Evolutionary conservation across 23 tunicate species (phyloP), one percentile per base, ranked within the genome.

Genomic region (Ciona savignyi): DNA sequence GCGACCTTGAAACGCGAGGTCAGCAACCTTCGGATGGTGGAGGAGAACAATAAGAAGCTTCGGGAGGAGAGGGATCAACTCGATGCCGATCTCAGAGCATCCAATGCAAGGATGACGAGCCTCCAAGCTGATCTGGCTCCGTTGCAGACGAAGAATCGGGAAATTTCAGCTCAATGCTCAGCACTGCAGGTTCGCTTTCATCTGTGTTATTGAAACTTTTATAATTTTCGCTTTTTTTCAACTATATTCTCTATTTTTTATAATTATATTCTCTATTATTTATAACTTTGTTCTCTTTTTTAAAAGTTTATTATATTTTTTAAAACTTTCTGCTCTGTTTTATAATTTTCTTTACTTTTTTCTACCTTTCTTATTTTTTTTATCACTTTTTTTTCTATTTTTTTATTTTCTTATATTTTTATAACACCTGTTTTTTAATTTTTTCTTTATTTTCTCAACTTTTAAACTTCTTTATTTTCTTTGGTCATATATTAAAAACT

Each of bases 51-150:
- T 70, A 60, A 69, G 51, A 33, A 33, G 63, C 69, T 89, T 3
- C 81, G 85, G 2, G 85, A 76, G 24, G 96, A 89, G 56, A 68
- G 82, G 23, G 89, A 83, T n/a, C 72, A 65, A 31, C 63, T 89
- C 23, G 77, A 79, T 27, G 80, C 32, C 3, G 96, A 89, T 22
- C 73, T 89, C 4, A 48, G 78, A 70, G 23, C 74, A 9, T 6
- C 85, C 1, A 83, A 83, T 71, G 27, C 79, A 4, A 42, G 81
- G n/a, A 27, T 89, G 0, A 22, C 74, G 22, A 51, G 75, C 65
- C 71, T 83, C 63, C 83, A 89, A 70, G 77, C 73, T 23, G 79
- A 83, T 23, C 60, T 83, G 6, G 72, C 78, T 61, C 96, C 96
- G 35, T 35, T 83, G 72, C 89, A 79, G 65, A 30, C 73, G 9